phyloP scores from a whole-genome alignment of 2,888 invertebrate genomes.

The Catocala nupta region DNA sequence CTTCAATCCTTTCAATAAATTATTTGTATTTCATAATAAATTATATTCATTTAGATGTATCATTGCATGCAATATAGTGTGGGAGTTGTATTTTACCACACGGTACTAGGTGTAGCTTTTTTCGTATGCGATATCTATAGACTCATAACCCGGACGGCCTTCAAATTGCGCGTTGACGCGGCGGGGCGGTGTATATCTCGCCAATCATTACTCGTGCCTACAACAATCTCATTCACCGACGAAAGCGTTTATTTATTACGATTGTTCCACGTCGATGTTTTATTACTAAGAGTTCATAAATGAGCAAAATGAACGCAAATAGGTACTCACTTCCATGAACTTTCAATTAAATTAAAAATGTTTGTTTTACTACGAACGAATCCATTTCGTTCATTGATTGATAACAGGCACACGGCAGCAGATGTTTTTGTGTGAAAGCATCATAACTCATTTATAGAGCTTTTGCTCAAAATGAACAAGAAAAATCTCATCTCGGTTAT shows the following conservation, averaged over 20 bases:
- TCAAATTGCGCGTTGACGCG: no score
- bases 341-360: slow-evolving; percentile 8
- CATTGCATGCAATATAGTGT: no score
- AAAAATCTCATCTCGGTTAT: neutral
- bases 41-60: no score
- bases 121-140: no score
- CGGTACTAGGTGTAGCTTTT: no score
- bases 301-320: neutral
- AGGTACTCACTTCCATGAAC: neutral
- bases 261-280: neutral
- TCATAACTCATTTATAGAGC: neutral
- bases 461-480: neutral
- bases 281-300: neutral
- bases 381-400: no score
- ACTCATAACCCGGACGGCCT: no score
- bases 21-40: no score
- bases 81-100: no score
- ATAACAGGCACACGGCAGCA: no score
- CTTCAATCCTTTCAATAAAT: no score
- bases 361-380: slow-evolving; percentile 7
- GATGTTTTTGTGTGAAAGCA: neutral
- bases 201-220: neutral
- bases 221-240: neutral
- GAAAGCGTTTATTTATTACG: neutral
- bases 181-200: no score